Base-by-base conservation (phyloP, 1,140 invertebrate species). In the Drosophila leontia region DNA sequence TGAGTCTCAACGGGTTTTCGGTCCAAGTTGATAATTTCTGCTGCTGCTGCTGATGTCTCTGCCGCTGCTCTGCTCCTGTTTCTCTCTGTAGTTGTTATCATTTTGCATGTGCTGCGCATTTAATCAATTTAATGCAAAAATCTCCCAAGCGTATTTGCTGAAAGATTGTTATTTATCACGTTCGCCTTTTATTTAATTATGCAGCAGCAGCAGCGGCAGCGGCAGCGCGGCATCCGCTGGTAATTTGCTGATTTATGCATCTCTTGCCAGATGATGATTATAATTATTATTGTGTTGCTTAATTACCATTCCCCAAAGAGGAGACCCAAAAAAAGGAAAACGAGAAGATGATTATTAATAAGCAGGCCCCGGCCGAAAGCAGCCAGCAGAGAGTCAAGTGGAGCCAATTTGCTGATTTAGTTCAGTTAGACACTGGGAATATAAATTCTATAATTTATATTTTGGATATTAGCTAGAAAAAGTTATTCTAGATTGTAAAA, bases 81-180 rank as follows among this genome's bases (percentile, higher is more conserved):
- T 62, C 80, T 69, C 56, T 44, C 47, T 74, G 64, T 56, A 57
- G 76, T 62, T 78, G 67, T 78, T 71, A 78, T 78, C 75, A 71
- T 80, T 79, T 80, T 80, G 77, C 65, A 74, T 79, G 76, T 79
- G 77, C 76, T 72, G 81, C 85, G 84, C 84, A 90, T 88, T 88
- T 88, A 88, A 88, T 88, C 85, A 90, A 90, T 88, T 88, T 88
- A 88, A 88, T 88, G 85, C 85, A 90, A 85, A 88, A 84, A 84
- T 85, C 69, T 88, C 85, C 85, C 85, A 41, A 69, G 84, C 74
- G 85, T 81, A 75, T 84, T 87, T 72, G 79, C 77, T 83, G 84
- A 87, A 90, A 87, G 84, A 88, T 87, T 83, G 80, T 88, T 87
- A 87, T 87, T 87, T 87, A 87, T 87, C 84, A 87, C 84, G 84